A percentile compares a stretch with the other conserved stretches of the same genome.
These are phyloP conservation scores for Pollachius pollachius DNA, from an alignment of 2,113 vertebrate species.

Conservation along the genomic window DNA sequence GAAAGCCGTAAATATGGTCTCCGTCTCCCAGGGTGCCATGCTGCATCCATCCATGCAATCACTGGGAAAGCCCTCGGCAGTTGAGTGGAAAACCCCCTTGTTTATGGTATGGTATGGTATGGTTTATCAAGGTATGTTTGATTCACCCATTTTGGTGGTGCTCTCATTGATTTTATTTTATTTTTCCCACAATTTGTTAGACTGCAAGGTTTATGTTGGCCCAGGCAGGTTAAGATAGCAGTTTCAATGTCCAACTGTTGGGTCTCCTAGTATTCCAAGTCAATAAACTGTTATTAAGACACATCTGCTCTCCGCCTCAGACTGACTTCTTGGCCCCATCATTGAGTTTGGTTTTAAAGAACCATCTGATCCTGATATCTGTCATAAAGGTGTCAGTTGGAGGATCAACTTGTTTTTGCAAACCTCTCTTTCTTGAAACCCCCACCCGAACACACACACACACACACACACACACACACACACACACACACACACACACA, in stretches of 20 bases:
- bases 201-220: no score
- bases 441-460: no score
- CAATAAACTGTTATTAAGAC: conserved; percentile 51
- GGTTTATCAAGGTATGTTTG: not conserved
- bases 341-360: conserved; percentile 66
- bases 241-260: conserved; percentile 24
- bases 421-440: conserved; percentile 19
- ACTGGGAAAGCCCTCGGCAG: not conserved
- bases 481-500: no score
- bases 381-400: conserved; percentile 11
- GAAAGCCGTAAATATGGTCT: conserved; percentile 19
- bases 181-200: not conserved
- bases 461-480: no score
- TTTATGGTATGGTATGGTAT: no score
- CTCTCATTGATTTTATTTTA: not conserved
- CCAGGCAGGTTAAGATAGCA: no score
- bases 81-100: not conserved
- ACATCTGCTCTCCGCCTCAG: conserved; percentile 38
- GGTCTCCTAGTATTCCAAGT: conserved; percentile 35
- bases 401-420: no score
- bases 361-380: conserved; percentile 65
- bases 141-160: conserved; percentile 3
- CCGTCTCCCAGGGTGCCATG: conserved; percentile 2
- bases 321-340: conserved; percentile 49
- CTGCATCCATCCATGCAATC: not conserved